phyloP scores from a whole-genome alignment of 2,113 vertebrate species.

The Sylvia atricapilla region DNA sequence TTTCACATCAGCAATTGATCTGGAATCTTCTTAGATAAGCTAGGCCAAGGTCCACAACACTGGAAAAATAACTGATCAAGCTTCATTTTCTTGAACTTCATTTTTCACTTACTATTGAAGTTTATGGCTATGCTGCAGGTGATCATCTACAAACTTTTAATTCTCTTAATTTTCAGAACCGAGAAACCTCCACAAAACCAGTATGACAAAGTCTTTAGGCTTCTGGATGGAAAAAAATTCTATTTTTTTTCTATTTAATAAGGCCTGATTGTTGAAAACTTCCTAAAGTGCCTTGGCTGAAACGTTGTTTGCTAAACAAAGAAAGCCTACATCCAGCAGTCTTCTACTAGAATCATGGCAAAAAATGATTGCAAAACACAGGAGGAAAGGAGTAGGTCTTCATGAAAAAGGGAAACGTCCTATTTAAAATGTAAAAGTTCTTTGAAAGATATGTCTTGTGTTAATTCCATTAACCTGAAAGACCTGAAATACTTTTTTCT shows the following conservation, averaged over 20 bases:
- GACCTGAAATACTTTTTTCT: neutral
- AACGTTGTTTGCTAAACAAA: constrained; percentile 5
- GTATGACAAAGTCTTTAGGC: neutral
- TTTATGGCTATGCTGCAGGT: neutral
- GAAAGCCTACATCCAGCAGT: neutral
- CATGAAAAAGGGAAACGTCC: neutral
- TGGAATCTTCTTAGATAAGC: neutral
- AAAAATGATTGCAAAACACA: neutral
- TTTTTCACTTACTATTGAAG: neutral
- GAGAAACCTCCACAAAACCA: neutral
- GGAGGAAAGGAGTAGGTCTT: neutral
- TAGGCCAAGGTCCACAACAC: neutral
- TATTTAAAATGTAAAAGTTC: neutral
- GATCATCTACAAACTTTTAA: neutral
- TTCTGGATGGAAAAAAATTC: neutral
- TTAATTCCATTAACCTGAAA: neutral
- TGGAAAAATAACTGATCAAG: neutral
- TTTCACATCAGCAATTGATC: neutral
- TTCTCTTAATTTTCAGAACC: neutral
- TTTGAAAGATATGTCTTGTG: neutral
- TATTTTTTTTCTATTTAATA: neutral
- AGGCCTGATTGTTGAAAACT: neutral
- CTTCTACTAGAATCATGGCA: neutral
- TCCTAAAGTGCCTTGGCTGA: neutral
- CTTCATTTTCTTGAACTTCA: neutral